Evolutionary conservation across 1,140 invertebrate genomes (phyloP).

Genomic region (Epicauta chinensis): DNA sequence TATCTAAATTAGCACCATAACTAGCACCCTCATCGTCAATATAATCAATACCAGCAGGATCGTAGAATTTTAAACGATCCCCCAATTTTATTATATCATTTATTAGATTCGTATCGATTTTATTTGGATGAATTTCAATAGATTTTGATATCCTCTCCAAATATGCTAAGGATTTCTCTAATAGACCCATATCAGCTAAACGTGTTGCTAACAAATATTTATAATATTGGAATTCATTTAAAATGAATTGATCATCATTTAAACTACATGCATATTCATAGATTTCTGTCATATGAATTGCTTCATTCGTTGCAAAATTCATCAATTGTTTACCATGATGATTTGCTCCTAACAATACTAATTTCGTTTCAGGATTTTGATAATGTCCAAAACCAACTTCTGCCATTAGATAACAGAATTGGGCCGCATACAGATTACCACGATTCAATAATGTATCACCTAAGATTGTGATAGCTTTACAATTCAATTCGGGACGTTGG

Average conservation of each 20-base stretch:
- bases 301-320: slow-evolving; percentile 73
- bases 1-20: slow-evolving; percentile 31
- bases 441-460: slow-evolving; percentile 61
- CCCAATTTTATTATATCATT: slow-evolving; percentile 59
- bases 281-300: slow-evolving; percentile 89
- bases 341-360: slow-evolving; percentile 75
- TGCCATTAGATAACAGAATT: slow-evolving; percentile 90
- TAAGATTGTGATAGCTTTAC: slow-evolving; percentile 74
- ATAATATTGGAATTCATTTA: slow-evolving; percentile 67
- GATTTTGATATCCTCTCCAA: slow-evolving; percentile 69
- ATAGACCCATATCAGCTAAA: slow-evolving; percentile 70
- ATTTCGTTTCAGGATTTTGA: slow-evolving; percentile 52
- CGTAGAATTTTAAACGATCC: slow-evolving; percentile 71
- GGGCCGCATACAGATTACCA: slow-evolving; percentile 78
- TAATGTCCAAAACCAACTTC: slow-evolving; percentile 59
- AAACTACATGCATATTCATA: slow-evolving; percentile 89
- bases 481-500: slow-evolving; percentile 70
- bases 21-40: slow-evolving; percentile 40
- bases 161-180: slow-evolving; percentile 74
- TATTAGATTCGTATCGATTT: slow-evolving; percentile 55
- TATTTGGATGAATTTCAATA: slow-evolving; percentile 52
- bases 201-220: slow-evolving; percentile 68
- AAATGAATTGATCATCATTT: slow-evolving; percentile 64
- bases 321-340: slow-evolving; percentile 51
- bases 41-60: slow-evolving; percentile 55